phyloP scores from a whole-genome alignment of 2,113 vertebrate species.

The Ivindomyrus marchei region DNA sequence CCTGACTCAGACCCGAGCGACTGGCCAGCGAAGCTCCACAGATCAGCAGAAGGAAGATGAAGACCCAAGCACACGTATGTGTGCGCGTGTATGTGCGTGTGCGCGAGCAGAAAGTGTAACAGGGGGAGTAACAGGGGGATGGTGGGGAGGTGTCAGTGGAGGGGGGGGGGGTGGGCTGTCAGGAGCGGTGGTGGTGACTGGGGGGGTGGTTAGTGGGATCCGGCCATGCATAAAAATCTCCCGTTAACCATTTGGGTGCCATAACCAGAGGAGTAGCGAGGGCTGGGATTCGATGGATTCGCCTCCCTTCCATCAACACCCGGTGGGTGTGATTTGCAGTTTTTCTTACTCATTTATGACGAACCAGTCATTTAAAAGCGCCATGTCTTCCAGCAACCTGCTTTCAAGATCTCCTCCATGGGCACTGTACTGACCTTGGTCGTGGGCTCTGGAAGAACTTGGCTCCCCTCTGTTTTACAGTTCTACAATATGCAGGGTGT shows the following conservation, averaged over 20 bases:
- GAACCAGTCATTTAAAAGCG: background rate
- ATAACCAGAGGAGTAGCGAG: background rate
- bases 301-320: background rate
- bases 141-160: conserved; percentile 10
- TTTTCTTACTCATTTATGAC: background rate
- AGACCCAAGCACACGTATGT: background rate
- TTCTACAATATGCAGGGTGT: background rate
- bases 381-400: background rate
- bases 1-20: background rate
- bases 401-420: background rate
- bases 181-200: too few species aligned
- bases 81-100: background rate
- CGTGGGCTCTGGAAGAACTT: background rate
- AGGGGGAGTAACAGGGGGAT: background rate
- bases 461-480: background rate
- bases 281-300: too few species aligned
- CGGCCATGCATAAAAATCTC: conserved; percentile 1
- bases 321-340: background rate
- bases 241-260: conserved; percentile 1
- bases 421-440: background rate
- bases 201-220: background rate
- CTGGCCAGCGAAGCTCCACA: background rate
- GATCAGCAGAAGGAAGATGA: background rate
- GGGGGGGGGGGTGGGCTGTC: background rate
- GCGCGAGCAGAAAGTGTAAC: background rate